These are phyloP conservation scores for Digitonthophagus gazella DNA, from an alignment of 2,888 invertebrate species.

Conservation along the genomic window DNA sequence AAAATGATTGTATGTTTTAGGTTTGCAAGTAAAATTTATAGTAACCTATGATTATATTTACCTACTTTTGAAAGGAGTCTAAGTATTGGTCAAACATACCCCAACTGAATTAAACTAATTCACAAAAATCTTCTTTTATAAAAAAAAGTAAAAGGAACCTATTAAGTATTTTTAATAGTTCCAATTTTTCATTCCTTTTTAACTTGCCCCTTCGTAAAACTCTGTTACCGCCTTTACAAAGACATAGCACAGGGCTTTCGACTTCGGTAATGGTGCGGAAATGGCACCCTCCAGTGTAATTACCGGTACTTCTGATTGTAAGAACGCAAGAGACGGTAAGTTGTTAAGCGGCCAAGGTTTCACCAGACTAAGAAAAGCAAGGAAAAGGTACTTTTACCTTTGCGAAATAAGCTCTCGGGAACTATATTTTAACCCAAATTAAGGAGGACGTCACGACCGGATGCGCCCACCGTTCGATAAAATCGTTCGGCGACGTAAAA, in stretches of 20 bases:
- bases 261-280: slow-evolving; percentile 18
- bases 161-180: background rate
- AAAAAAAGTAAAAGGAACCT: no score
- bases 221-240: background rate
- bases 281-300: slow-evolving; percentile 30
- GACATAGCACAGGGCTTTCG: background rate
- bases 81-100: no score
- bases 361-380: slow-evolving; percentile 21
- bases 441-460: slow-evolving; percentile 11
- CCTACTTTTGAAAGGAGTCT: no score
- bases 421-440: slow-evolving; percentile 18
- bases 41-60: no score
- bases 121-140: no score
- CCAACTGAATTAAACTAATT: no score
- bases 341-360: slow-evolving; percentile 25
- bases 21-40: no score
- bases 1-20: no score
- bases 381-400: slow-evolving; percentile 16
- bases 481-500: slow-evolving; percentile 8
- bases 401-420: slow-evolving; percentile 23
- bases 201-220: background rate
- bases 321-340: slow-evolving; percentile 23
- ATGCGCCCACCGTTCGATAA: slow-evolving; percentile 10
- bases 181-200: background rate
- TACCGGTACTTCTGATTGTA: slow-evolving; percentile 29